Percentiles rank a stretch among this genome's conserved stretches.
phyloP scores from a whole-genome alignment of 1,140 invertebrate species.

The Panagrolaimus sp. region DNA sequence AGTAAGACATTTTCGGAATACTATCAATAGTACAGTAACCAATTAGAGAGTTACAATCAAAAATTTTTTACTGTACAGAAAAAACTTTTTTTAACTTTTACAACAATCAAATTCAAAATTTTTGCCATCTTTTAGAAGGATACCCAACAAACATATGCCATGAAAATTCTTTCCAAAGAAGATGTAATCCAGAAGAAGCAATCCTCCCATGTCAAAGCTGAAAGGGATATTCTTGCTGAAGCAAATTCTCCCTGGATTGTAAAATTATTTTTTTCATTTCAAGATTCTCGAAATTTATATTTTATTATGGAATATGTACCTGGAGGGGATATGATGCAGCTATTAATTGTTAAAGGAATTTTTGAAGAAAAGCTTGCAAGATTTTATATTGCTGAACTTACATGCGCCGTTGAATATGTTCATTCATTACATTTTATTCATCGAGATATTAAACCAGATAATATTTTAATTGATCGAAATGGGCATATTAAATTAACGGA shows the following conservation, averaged over 20 bases:
- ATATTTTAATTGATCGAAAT: slow-evolving; percentile 93
- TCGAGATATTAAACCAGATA: slow-evolving; percentile 72
- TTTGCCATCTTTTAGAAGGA: slow-evolving; percentile 43
- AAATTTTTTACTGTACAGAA: too few species aligned
- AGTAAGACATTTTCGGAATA: too few species aligned
- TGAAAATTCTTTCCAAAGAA: slow-evolving; percentile 94
- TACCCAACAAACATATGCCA: slow-evolving; percentile 79
- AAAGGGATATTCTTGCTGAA: slow-evolving; percentile 93
- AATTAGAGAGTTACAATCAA: too few species aligned
- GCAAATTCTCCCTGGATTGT: slow-evolving; percentile 99
- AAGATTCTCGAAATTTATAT: slow-evolving; percentile 61
- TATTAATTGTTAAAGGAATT: slow-evolving; percentile 75
- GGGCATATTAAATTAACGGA: slow-evolving; percentile 98
- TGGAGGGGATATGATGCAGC: slow-evolving; percentile 96
- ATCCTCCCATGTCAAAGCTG: slow-evolving; percentile 94
- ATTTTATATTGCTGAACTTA: slow-evolving; percentile 91
- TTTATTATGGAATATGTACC: slow-evolving; percentile 92
- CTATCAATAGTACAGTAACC: too few species aligned
- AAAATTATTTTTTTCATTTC: slow-evolving; percentile 96
- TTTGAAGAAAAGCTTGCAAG: slow-evolving; percentile 64
- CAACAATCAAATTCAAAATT: too few species aligned
- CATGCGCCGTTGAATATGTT: slow-evolving; percentile 95
- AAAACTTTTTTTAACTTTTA: too few species aligned
- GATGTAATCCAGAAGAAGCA: slow-evolving; percentile 94
- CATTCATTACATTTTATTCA: slow-evolving; percentile 67